Evolutionary conservation across 2,888 invertebrate genomes (phyloP), one percentile per base, ranked within the genome.

Genomic region (Heliconius charithonia): DNA sequence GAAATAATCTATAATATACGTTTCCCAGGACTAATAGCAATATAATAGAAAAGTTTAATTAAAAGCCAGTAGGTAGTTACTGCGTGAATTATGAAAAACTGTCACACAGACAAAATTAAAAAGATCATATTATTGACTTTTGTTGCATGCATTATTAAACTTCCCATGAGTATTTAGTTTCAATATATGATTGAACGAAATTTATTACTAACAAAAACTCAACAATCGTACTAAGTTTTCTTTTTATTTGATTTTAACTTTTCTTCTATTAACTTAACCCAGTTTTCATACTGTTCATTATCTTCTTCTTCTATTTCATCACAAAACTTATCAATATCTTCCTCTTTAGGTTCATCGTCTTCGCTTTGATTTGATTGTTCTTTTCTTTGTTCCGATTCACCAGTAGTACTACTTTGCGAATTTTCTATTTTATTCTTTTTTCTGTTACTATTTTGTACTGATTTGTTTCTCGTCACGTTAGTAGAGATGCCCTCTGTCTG

Each of bases 251-350:
- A 82, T 75, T 85, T 86, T 81, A 94, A 87, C 81, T 91, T 92
- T 63, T 87, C 89, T 88, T 95, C 95, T 84, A 95, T 87, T 83
- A 93, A 87, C 84, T 92, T 87, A 37, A 95, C 89, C 95, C 95
- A 95, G 78, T 87, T 87, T 84, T 94, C 93, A 84, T 89, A 95
- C 77, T 92, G 91, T 77, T 86, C 84, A 84, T 95, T 94, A 83
- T 93, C 93, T 85, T 92, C 91, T 71, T 92, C 92, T 56, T 87
- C 86, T 81, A 95, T 78, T 81, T 92, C 93, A 81, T 93, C 92
- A 85, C 93, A 93, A 85, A 92, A 95, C 76, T 88, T 87, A 83
- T 95, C 93, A 72, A 95, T 95, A 80, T 95, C 95, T 85, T 93
- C 94, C 79, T 95, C 94, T 82, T 88, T 91, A 1, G 93, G 84